These are phyloP conservation scores for Peucedramus taeniatus DNA, from an alignment of 2,113 vertebrate genomes.

Conservation along the genomic window DNA sequence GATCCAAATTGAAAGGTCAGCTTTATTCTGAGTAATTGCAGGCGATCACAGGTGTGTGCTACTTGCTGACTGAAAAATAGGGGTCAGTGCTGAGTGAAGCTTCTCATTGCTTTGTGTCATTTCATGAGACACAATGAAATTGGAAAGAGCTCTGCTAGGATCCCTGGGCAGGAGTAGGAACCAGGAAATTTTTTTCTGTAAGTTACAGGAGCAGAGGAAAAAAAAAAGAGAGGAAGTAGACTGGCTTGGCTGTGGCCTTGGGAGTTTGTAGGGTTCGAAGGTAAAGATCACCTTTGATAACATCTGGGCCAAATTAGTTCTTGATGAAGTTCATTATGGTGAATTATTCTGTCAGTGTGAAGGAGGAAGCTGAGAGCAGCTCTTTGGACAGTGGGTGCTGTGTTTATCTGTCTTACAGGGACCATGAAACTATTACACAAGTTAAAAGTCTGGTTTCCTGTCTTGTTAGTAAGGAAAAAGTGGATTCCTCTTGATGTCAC, in stretches of 20 bases:
- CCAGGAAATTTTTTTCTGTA: neutral
- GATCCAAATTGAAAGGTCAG: neutral
- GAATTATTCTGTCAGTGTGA: neutral
- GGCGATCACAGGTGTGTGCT: neutral
- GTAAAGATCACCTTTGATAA: neutral
- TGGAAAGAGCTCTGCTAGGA: neutral
- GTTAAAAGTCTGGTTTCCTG: neutral
- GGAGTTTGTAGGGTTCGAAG: neutral
- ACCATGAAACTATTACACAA: neutral
- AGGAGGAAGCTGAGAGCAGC: neutral
- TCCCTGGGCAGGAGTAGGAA: neutral
- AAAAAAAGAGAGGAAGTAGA: neutral
- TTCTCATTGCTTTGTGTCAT: neutral
- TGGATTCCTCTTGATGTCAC: neutral
- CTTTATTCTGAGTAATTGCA: neutral
- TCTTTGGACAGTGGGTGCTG: neutral
- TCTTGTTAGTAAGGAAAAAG: neutral
- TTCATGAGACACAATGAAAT: neutral
- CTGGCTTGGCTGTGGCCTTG: neutral
- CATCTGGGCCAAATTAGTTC: neutral
- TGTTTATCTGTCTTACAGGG: neutral
- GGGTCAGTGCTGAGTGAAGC: neutral
- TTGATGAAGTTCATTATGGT: accelerated
- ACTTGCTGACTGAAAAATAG: neutral
- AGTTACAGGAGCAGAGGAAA: neutral